These are phyloP conservation scores for Sorex araneus DNA, from an alignment of 2,113 vertebrate species.

Conservation along the genomic window DNA sequence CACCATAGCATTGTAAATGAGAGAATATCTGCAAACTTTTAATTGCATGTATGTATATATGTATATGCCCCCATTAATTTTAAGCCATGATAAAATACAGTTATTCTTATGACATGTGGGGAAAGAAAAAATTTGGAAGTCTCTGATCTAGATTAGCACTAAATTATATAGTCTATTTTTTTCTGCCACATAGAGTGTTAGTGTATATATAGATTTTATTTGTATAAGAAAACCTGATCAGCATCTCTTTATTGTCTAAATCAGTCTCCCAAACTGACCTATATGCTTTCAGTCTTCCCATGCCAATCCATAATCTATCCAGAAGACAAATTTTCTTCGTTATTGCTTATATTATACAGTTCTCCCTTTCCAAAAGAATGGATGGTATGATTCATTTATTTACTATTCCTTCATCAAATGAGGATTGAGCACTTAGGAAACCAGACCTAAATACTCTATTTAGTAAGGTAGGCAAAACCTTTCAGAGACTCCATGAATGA, in stretches of 20 bases:
- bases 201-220: too few species aligned
- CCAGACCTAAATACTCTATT: neutral
- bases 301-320: neutral
- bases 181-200: neutral
- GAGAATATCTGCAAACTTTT: neutral
- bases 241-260: too few species aligned
- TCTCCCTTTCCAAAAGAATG: neutral
- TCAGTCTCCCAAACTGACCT: neutral
- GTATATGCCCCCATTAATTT: neutral
- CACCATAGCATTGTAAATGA: neutral
- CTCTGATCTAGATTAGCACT: neutral
- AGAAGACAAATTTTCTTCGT: constrained; percentile 19
- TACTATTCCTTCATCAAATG: constrained; percentile 25
- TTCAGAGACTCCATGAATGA: constrained; percentile 10
- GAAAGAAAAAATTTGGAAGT: neutral
- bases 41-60: neutral
- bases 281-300: neutral
- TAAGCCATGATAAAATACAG: constrained; percentile 3
- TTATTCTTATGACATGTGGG: constrained; percentile 5
- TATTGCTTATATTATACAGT: neutral
- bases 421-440: neutral
- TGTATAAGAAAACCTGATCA: too few species aligned
- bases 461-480: constrained; percentile 12
- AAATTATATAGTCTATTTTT: constrained; percentile 25
- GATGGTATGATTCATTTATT: neutral